Base-by-base conservation (phyloP, 2,888 invertebrate species). In the Hydropsyche betteni region DNA sequence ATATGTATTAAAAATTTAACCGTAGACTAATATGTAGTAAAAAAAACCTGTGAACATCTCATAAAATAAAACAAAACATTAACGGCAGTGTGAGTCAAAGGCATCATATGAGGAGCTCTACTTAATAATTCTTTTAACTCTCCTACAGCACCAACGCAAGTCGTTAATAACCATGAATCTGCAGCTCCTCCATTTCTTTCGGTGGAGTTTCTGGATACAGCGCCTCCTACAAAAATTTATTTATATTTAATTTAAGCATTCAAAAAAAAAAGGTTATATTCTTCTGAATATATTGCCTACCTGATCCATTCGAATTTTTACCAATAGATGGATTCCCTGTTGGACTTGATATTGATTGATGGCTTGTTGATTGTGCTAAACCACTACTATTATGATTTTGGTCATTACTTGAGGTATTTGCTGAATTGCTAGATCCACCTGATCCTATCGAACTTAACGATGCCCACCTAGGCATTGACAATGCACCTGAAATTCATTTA, bases 51-150 rank as follows among this genome's bases (percentile, higher is more conserved):
- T 0, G 95, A 95, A 84, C 96, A 96, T 68, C 95, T 88, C 96
- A 96, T 96, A 83, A 95, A 96, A 84, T 96, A 96, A 84, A 95
- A 96, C 1, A 96, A 87, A 0, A 95, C 91, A 69, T 93, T 90
- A 68, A 95, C 89, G 0, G 95, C 95, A 80, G 84, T 80, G 82
- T 87, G 80, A 80, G 85, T 75, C 83, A 89, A 81, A 82, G 88
- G 82, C 84, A 87, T 84, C 82, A 89, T 85, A 75, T 90, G 88
- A 75, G 88, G 86, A 2, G 88, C 89, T 78, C 92, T 88, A 33
- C 90, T 87, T 61, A 94, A 89, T 80, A 95, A 88, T 69, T 94
- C 94, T 80, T 92, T 90, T 64, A 96, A 85, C 86, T 96, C 95
- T 3, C 88, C 87, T 72, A 94, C 88, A 3, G 94, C 94, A 16